Evolutionary conservation across 2,113 vertebrate species (phyloP).

Genomic region (Shinisaurus crocodilurus): DNA sequence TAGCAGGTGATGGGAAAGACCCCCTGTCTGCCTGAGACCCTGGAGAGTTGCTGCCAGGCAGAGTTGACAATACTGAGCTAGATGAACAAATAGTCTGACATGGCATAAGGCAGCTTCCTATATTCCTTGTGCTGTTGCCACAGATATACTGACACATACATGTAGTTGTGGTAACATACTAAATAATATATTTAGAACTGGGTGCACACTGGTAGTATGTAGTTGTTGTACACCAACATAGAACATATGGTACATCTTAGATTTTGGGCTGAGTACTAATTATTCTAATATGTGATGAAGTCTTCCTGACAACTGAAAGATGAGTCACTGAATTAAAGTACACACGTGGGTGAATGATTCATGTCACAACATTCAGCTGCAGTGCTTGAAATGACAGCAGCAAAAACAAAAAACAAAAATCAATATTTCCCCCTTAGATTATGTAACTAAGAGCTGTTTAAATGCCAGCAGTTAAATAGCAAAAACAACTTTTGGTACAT

Average conservation of each 20-base stretch:
- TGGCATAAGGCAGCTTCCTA: neutral
- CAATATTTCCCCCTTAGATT: slow-evolving; percentile 12
- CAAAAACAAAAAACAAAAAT: neutral
- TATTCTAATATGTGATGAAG: slow-evolving; percentile 16
- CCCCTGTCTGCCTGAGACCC: too few relatives aligned
- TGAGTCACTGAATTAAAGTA: slow-evolving; percentile 29
- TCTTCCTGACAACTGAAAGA: slow-evolving; percentile 9
- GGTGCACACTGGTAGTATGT: neutral
- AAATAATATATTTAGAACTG: neutral
- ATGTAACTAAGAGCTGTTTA: slow-evolving; percentile 2
- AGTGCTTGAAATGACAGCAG: slow-evolving; percentile 8
- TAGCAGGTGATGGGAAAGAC: too few relatives aligned
- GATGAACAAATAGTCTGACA: neutral
- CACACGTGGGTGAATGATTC: slow-evolving; percentile 21
- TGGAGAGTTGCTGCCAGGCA: neutral
- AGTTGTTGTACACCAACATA: neutral
- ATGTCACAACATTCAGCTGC: slow-evolving; percentile 33
- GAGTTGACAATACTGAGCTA: neutral
- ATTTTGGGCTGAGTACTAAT: slow-evolving; percentile 4
- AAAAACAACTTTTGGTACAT: slow-evolving; percentile 7
- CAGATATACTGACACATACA: neutral
- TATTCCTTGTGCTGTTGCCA: neutral
- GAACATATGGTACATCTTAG: neutral
- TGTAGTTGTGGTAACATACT: neutral
- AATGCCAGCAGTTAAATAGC: neutral